Percentiles rank a stretch among this genome's conserved stretches.
phyloP scores from a whole-genome alignment of 2,888 invertebrate genomes.

The Tanytarsus gracilentus region DNA sequence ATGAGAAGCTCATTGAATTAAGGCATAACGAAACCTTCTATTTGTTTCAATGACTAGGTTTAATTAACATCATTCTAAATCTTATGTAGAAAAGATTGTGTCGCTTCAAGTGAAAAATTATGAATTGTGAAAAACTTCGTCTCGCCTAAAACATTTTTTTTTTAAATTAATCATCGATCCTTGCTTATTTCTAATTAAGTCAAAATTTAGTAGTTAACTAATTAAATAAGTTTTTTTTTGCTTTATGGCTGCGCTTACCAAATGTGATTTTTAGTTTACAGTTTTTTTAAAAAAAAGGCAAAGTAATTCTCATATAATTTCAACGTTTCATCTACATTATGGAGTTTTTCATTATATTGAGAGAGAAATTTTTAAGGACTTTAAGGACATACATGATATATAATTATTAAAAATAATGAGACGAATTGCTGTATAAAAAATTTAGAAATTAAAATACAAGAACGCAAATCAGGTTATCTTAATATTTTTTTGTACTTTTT shows the following conservation, averaged over 20 bases:
- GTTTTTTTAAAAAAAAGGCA: not conserved
- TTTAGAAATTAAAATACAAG: not conserved
- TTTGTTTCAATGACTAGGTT: too few species aligned
- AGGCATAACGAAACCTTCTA: too few species aligned
- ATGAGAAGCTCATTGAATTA: too few species aligned
- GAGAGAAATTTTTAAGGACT: not conserved
- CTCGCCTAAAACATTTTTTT: too few species aligned
- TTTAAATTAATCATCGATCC: not conserved
- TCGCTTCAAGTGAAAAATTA: too few species aligned
- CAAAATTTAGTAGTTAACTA: not conserved
- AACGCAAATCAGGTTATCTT: not conserved
- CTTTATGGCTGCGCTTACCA: conserved; percentile 20
- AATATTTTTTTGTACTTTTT: not conserved
- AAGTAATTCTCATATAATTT: conserved; percentile 6
- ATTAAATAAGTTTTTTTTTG: not conserved
- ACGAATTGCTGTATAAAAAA: not conserved
- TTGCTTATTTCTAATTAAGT: not conserved
- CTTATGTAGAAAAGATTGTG: too few species aligned
- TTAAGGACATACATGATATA: not conserved
- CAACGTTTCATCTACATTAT: not conserved
- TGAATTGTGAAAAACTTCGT: too few species aligned
- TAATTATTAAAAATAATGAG: not conserved
- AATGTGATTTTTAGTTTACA: conserved; percentile 20
- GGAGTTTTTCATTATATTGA: not conserved
- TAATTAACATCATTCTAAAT: too few species aligned